Conservation (phyloP, 2,888 invertebrate species). For the Heliconius ethilla region DNA sequence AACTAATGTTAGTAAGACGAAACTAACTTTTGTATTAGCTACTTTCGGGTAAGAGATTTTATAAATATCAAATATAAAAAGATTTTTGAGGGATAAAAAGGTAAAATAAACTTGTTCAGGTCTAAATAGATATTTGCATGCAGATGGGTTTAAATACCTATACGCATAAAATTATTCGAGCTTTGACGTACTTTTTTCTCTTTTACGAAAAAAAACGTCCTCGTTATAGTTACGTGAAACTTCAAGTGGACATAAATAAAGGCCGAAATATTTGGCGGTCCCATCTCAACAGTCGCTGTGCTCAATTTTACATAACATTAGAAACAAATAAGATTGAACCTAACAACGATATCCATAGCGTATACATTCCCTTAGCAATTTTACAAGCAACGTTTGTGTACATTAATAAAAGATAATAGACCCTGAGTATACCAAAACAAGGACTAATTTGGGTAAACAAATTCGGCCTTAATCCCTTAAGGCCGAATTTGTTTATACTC, state of each 20-base stretch:
- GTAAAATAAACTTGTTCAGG: slow-evolving; percentile 23
- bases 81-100: slow-evolving; percentile 4
- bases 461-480: slow-evolving; percentile 42
- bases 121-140: slow-evolving; percentile 34
- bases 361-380: slow-evolving; percentile 43
- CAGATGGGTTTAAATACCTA: slow-evolving; percentile 40
- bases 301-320: slow-evolving; percentile 60
- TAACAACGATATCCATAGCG: slow-evolving; percentile 44
- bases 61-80: neutral
- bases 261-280: slow-evolving; percentile 77
- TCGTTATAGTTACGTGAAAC: slow-evolving; percentile 71
- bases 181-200: slow-evolving; percentile 47
- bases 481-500: too few relatives aligned
- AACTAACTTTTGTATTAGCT: neutral
- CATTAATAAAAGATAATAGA: slow-evolving; percentile 62
- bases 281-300: slow-evolving; percentile 67
- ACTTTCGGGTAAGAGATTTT: neutral
- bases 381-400: slow-evolving; percentile 52
- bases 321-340: slow-evolving; percentile 50
- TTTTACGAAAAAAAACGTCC: slow-evolving; percentile 65
- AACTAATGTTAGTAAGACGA: neutral
- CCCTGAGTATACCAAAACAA: slow-evolving; percentile 56
- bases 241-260: slow-evolving; percentile 81
- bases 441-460: slow-evolving; percentile 60
- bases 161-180: slow-evolving; percentile 38